Base-by-base conservation (phyloP, 2,797 vertebrate genomes). In the Onychomys arenicola region DNA sequence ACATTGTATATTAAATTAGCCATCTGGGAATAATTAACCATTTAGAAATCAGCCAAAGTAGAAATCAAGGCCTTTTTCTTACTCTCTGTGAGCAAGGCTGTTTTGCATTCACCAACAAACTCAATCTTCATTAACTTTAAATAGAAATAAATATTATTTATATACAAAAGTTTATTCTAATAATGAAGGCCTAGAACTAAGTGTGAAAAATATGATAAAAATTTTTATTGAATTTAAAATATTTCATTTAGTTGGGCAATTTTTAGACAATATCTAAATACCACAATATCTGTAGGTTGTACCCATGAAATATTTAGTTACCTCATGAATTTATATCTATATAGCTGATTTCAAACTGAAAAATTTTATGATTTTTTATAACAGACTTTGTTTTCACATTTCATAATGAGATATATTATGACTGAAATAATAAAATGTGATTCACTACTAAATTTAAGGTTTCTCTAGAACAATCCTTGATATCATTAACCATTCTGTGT, bases 401-500 rank as follows among this genome's bases (percentile, higher is more conserved):
- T 96, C 3, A 61, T 86, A 80, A 63, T 61, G 6, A 77, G 23
- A 85, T 78, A 1, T 3, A 75, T 82, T 86, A 16, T 63, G 7
- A 67, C 57, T 86, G 37, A 78, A 93, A 83, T 43, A 10, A 1
- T 77, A 78, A 61, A 32, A 76, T 92, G 29, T 13, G 52, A 55
- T n/a, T 27, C 40, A 23, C 61, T 82, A 57, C 65, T 81, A 84
- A 82, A 95, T 82, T 21, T 67, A 71, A 88, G 2, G 65, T 94
- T 43, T 83, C 63, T 76, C 19, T 76, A 75, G 65, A 4, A 88
- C 5, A 52, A 59, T 2, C 1, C 75, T 21, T 77, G 32, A 40
- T 83, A 10, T 43, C 10, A 86, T 46, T 96, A 82, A 95, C 49
- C 7, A 76, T 90, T 93, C n/a, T 93, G 2, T 91, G 27, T 96